Base-by-base conservation (phyloP, 2,888 invertebrate species). In the Drosophila testacea region DNA sequence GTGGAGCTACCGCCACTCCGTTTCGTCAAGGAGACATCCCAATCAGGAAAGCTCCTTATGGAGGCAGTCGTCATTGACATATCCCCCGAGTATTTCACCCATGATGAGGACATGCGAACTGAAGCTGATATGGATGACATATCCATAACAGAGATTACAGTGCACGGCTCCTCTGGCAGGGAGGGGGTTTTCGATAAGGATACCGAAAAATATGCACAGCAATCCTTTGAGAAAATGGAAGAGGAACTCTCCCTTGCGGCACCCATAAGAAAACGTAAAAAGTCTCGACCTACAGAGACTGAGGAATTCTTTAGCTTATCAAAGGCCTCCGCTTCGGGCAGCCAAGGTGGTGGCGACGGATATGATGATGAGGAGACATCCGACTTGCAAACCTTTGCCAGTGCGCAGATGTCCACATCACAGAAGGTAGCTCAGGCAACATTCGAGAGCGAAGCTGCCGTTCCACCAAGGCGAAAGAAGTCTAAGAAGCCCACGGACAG, bases 31-130 rank as follows among this genome's bases (percentile, higher is more conserved):
- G 97, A 98, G 93, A 96, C 97, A 0, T 97, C 97, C 0, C 96
- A 96, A 7, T 96, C 97, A 0, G 97, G 97, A 5, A 97, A 97
- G 90, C 93, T 98, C 1, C 91, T 97, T 0, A 97, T 98, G 97
- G 97, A 98, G 93, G 98, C 98, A 0, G 96, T 97, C 30, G 96
- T 98, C 11, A 97, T 98, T 57, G 98, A 98, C 76, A 97, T 98
- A 0, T 95, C 96, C 0, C 96, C 97, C 0, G 96, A 97, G 78
- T 97, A 96, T 84, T 97, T 97, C 87, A 94, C 94, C 0, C 95
- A 95, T 4, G 96, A 95, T 79, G 96, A 97, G 87, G 97, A 97
- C 90, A 93, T 96, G 69, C 94, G 96, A 59, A 97, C 97, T 0
- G 97, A 97, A 93, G 97, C 96, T 0, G 97, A 96, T 77, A 93